Evolutionary conservation across 2,888 invertebrate genomes (phyloP).

Genomic region (Plutella xylostella): DNA sequence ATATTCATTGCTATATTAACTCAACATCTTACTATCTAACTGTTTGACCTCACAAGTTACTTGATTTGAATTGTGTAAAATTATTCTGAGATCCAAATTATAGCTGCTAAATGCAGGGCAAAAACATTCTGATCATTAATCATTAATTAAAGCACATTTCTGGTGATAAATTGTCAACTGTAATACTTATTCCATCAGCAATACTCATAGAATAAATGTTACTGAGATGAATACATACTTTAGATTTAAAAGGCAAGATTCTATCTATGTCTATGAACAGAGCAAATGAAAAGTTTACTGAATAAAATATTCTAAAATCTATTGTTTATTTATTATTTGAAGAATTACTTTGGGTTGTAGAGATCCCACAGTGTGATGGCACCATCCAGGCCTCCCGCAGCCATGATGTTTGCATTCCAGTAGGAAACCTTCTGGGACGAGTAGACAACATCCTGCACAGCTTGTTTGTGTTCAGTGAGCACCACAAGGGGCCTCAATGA

Average conservation of each 20-base stretch:
- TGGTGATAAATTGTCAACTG: background rate
- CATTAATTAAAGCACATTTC: slow-evolving; percentile 5
- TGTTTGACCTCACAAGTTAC: slow-evolving; percentile 32
- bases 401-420: slow-evolving; percentile 84
- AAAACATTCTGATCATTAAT: background rate
- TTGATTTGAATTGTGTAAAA: background rate
- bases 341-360: slow-evolving; percentile 68
- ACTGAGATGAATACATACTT: background rate
- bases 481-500: slow-evolving; percentile 78
- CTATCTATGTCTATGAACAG: background rate
- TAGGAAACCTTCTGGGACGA: slow-evolving; percentile 73
- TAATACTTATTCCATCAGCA: slow-evolving; percentile 10
- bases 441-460: slow-evolving; percentile 79
- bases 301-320: slow-evolving; percentile 1
- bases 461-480: slow-evolving; percentile 77
- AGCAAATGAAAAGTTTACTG: background rate
- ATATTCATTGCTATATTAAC: slow-evolving; percentile 45
- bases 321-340: background rate
- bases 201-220: slow-evolving; percentile 11
- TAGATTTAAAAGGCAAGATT: slow-evolving; percentile 23
- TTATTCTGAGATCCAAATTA: slow-evolving; percentile 42
- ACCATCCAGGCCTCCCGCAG: slow-evolving; percentile 80
- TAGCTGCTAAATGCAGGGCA: slow-evolving; percentile 18
- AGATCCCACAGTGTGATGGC: slow-evolving; percentile 84
- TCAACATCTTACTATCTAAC: slow-evolving; percentile 42